A percentile compares a stretch with the other conserved stretches of the same genome.
Evolutionary conservation across 2,113 vertebrate species (phyloP).

Genomic region (Eptesicus fuscus): DNA sequence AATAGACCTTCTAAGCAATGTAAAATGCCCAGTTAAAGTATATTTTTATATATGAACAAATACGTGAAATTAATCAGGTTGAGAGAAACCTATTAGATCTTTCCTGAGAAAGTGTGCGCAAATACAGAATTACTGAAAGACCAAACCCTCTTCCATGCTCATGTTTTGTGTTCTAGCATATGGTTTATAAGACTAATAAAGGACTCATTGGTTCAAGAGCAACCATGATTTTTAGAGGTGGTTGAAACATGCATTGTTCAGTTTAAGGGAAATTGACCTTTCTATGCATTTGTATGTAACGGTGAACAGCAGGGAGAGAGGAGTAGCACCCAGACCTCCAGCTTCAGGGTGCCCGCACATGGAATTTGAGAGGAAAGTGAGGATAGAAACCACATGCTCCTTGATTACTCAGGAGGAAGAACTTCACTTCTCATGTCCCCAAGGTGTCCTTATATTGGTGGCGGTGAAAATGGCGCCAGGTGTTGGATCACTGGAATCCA

Average conservation of each 20-base stretch:
- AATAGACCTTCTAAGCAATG: not conserved
- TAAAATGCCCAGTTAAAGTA: slow-evolving; percentile 9
- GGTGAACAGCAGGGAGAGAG: not conserved
- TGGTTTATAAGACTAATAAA: not conserved
- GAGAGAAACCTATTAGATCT: slow-evolving; percentile 12
- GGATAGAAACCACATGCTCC: not conserved
- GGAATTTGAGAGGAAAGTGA: not conserved
- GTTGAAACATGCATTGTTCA: not conserved
- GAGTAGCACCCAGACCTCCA: rapidly evolving
- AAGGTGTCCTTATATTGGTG: not conserved
- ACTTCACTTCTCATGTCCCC: not conserved
- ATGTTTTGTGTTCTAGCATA: slow-evolving; percentile 10
- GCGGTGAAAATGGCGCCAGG: not conserved
- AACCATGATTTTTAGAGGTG: not conserved
- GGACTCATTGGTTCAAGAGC: not conserved
- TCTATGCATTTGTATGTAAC: rapidly evolving
- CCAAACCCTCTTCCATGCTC: not conserved
- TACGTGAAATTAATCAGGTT: slow-evolving; percentile 36
- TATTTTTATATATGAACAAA: not conserved
- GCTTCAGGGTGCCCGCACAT: rapidly evolving
- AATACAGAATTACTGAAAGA: not conserved
- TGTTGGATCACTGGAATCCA: not conserved
- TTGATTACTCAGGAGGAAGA: not conserved
- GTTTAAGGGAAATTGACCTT: not conserved
- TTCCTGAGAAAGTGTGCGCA: not conserved